Evolutionary conservation across 1,140 invertebrate genomes (phyloP).

Genomic region (Leptopilina boulardi): DNA sequence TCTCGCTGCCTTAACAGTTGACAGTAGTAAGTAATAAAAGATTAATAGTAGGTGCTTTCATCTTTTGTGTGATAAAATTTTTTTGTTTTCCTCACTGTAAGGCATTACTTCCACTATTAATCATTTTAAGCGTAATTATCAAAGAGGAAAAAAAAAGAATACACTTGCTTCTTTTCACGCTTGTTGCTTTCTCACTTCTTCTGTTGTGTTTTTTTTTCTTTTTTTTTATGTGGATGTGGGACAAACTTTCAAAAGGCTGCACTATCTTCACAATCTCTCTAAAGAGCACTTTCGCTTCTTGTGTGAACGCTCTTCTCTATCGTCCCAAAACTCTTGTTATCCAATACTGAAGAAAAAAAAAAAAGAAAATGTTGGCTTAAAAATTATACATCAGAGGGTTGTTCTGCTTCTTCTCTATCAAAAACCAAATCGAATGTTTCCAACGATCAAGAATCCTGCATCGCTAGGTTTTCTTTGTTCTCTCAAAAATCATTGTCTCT

Average conservation of each 20-base stretch:
- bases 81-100: constrained; percentile 6
- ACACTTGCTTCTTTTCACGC: constrained; percentile 37
- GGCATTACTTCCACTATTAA: not conserved
- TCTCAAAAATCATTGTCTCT: not conserved
- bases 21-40: constrained; percentile 70
- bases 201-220: not conserved
- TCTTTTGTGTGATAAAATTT: constrained; percentile 34
- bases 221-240: not conserved
- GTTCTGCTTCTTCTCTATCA: constrained; percentile 17
- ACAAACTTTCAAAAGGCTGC: constrained; percentile 1
- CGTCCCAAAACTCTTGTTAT: constrained; percentile 59
- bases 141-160: constrained; percentile 2
- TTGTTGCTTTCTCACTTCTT: constrained; percentile 19
- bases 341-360: constrained; percentile 70
- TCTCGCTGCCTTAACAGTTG: constrained; percentile 68
- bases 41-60: constrained; percentile 46
- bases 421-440: not conserved
- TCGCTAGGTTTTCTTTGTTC: constrained; percentile 1
- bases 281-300: constrained; percentile 10
- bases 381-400: not conserved
- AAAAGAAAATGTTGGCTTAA: constrained; percentile 53
- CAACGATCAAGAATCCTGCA: constrained; percentile 11
- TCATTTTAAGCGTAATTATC: not conserved
- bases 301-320: constrained; percentile 41
- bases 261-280: constrained; percentile 36